Evolutionary conservation across 2,888 invertebrate species (phyloP).

Genomic region (Pimpla rufipes): DNA sequence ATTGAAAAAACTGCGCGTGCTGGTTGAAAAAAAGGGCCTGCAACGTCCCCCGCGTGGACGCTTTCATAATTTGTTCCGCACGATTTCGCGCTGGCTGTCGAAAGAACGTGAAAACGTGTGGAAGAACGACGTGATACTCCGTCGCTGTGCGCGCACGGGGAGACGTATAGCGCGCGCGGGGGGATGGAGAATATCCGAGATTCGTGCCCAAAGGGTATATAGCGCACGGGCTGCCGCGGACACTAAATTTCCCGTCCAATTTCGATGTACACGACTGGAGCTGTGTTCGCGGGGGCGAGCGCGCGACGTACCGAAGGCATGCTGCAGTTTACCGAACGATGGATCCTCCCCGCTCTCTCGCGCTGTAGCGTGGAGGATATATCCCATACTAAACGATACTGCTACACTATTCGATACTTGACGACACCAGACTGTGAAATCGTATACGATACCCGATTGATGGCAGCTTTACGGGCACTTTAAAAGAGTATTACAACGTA

Average conservation of each 20-base stretch:
- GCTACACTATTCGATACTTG: conserved; percentile 17
- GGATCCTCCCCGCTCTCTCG: conserved; percentile 56
- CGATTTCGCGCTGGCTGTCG: conserved; percentile 54
- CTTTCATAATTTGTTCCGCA: conserved; percentile 57
- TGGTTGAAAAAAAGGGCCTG: not conserved
- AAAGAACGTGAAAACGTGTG: conserved; percentile 62
- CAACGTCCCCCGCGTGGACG: not conserved
- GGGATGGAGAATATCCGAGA: conserved; percentile 65
- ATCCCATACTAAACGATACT: conserved; percentile 52
- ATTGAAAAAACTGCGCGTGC: too few species aligned
- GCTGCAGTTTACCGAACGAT: conserved; percentile 66
- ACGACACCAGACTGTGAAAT: conserved; percentile 28
- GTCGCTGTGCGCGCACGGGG: conserved; percentile 46
- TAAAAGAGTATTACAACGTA: not conserved
- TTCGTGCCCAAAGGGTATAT: conserved; percentile 52
- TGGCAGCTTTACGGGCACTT: not conserved
- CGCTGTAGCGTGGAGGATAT: not conserved
- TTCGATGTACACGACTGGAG: conserved; percentile 81
- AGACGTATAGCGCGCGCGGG: conserved; percentile 36
- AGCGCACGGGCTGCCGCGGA: conserved; percentile 72
- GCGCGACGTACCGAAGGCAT: conserved; percentile 59
- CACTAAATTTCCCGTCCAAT: conserved; percentile 85
- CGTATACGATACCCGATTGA: not conserved
- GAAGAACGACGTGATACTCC: conserved; percentile 62
- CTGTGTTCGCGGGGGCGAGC: conserved; percentile 71